phyloP scores from a whole-genome alignment of 2,113 vertebrate genomes.

The Alaudala cheleensis region DNA sequence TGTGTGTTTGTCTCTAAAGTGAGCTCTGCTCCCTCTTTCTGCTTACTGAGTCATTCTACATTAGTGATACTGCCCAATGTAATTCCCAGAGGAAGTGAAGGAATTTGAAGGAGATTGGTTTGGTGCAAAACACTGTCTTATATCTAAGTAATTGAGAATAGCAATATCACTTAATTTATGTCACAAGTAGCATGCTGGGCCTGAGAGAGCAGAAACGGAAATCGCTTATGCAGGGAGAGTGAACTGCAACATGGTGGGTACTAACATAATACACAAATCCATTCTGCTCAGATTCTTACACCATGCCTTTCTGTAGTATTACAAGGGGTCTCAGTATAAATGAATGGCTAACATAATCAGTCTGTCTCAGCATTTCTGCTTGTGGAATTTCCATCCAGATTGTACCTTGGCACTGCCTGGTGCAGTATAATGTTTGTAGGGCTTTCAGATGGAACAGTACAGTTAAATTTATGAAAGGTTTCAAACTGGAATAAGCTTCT shows the following conservation, averaged over 20 bases:
- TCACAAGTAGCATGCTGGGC: background rate
- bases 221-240: background rate
- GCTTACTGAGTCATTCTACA: background rate
- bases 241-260: background rate
- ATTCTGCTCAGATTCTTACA: background rate
- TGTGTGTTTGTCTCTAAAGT: background rate
- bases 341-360: accelerated
- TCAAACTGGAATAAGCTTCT: background rate
- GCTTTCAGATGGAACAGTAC: background rate
- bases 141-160: background rate
- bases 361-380: background rate
- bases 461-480: background rate
- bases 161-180: background rate
- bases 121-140: background rate
- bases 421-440: background rate
- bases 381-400: background rate
- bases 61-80: background rate
- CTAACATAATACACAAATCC: background rate
- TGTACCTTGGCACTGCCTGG: background rate
- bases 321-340: background rate
- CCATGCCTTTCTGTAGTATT: background rate
- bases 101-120: background rate
- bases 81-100: constrained; percentile 13
- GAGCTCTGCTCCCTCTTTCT: background rate
- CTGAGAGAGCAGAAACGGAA: background rate